Percentiles rank a stretch among this genome's conserved stretches.
Conservation (phyloP, 2,113 vertebrate species). For the Prunella himalayana region DNA sequence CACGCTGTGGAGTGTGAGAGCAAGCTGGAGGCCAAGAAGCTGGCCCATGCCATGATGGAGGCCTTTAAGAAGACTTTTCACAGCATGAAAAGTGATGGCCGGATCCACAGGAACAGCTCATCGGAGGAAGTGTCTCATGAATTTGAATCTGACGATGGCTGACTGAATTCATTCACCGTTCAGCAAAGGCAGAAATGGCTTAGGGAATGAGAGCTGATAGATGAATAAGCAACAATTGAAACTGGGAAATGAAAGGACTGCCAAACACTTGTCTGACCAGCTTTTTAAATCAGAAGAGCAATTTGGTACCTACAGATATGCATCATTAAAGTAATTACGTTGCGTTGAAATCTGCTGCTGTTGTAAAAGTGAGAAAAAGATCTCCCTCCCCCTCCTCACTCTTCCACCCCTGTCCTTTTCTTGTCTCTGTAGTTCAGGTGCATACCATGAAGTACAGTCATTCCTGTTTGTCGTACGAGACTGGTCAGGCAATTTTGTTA, state of each 20-base stretch:
- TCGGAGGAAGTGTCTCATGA: slow-evolving; percentile 89
- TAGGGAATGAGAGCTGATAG: slow-evolving; percentile 67
- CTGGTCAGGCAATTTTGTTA: slow-evolving; percentile 40
- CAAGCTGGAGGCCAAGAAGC: slow-evolving; percentile 97
- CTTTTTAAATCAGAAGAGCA: slow-evolving; percentile 75
- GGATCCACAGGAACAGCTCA: slow-evolving; percentile 91
- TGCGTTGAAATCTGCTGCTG: slow-evolving; percentile 78
- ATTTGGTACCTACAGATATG: slow-evolving; percentile 74
- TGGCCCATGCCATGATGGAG: slow-evolving; percentile 99
- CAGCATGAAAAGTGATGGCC: slow-evolving; percentile 95
- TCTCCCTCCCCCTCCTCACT: background rate
- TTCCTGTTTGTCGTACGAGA: slow-evolving; percentile 52
- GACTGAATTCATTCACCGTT: slow-evolving; percentile 48
- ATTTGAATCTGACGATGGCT: slow-evolving; percentile 87
- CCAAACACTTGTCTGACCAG: slow-evolving; percentile 70
- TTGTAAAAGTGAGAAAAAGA: slow-evolving; percentile 67
- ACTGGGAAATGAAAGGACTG: slow-evolving; percentile 69
- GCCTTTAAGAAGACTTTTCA: slow-evolving; percentile 99
- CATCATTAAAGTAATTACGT: slow-evolving; percentile 70
- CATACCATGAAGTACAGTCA: background rate
- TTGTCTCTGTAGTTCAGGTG: background rate
- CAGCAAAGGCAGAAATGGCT: slow-evolving; percentile 64
- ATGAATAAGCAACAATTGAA: slow-evolving; percentile 60
- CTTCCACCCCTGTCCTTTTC: background rate
- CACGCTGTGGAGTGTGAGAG: slow-evolving; percentile 95